Evolutionary conservation across 2,888 invertebrate genomes (phyloP).

Genomic region (Rugalucina vietnamica): DNA sequence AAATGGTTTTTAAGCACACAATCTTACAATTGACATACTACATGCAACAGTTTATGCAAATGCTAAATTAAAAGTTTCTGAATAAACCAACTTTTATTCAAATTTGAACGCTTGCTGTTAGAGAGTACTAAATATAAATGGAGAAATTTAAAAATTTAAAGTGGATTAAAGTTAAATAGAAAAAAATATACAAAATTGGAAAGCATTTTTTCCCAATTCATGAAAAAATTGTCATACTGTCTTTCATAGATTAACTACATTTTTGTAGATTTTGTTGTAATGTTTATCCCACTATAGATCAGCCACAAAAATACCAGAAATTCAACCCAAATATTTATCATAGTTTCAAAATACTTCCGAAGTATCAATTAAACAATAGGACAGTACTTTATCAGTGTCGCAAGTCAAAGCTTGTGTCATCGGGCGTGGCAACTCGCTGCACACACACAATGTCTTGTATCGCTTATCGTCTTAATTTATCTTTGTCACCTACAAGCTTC

Average conservation of each 20-base stretch:
- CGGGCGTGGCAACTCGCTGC: background rate
- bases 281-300: too few species aligned
- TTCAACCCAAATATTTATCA: constrained; percentile 4
- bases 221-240: too few species aligned
- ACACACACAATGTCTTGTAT: background rate
- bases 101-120: too few species aligned
- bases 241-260: too few species aligned
- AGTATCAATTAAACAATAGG: constrained; percentile 8
- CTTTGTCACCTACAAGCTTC: constrained; percentile 13
- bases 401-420: constrained; percentile 7
- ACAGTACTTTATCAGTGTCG: constrained; percentile 16
- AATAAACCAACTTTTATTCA: too few species aligned
- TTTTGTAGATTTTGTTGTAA: too few species aligned
- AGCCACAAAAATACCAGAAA: background rate
- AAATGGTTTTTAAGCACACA: background rate
- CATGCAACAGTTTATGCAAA: constrained; percentile 3
- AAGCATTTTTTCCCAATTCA: too few species aligned
- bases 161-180: too few species aligned
- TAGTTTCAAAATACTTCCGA: background rate
- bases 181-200: too few species aligned
- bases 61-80: too few species aligned
- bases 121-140: too few species aligned
- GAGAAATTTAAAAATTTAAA: too few species aligned
- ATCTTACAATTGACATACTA: background rate
- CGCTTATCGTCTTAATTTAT: background rate